Conservation (phyloP, 2,797 vertebrate species). For the Hippocampus kuda region DNA sequence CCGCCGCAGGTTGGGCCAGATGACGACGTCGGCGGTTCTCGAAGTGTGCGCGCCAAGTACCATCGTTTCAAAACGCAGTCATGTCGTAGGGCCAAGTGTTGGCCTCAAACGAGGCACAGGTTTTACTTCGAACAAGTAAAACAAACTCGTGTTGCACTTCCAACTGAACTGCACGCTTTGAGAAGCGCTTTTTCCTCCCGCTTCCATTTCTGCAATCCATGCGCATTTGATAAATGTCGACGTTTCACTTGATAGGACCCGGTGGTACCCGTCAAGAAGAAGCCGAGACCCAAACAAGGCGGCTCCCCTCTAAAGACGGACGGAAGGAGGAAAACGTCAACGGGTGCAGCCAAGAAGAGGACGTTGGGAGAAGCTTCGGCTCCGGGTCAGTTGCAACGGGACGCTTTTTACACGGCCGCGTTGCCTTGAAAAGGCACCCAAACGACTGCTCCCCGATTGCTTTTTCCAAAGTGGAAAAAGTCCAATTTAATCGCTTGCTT, state of each 20-base stretch:
- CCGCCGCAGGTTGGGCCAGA: background rate
- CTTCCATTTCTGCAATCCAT: background rate
- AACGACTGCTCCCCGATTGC: no score
- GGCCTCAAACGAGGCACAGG: no score
- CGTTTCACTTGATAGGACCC: slow-evolving; percentile 15
- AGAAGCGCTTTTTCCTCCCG: no score
- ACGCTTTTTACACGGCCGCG: no score
- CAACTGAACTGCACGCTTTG: no score
- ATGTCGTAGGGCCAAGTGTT: no score
- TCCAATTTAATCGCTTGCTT: background rate
- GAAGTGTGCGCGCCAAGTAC: no score
- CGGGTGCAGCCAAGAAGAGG: slow-evolving; percentile 46
- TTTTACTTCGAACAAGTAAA: no score
- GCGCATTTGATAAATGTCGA: background rate
- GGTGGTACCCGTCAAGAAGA: slow-evolving; percentile 64
- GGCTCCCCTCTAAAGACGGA: slow-evolving; percentile 71
- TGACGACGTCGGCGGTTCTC: no score
- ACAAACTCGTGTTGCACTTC: no score
- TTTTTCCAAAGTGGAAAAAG: background rate
- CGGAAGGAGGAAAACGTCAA: slow-evolving; percentile 57
- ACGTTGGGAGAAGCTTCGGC: slow-evolving; percentile 27
- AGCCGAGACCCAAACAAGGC: slow-evolving; percentile 68
- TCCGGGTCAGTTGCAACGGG: slow-evolving; percentile 66
- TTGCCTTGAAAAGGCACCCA: no score
- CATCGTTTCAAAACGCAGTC: no score